Conservation (phyloP, 1,140 invertebrate genomes). For the Agrilus planipennis region DNA sequence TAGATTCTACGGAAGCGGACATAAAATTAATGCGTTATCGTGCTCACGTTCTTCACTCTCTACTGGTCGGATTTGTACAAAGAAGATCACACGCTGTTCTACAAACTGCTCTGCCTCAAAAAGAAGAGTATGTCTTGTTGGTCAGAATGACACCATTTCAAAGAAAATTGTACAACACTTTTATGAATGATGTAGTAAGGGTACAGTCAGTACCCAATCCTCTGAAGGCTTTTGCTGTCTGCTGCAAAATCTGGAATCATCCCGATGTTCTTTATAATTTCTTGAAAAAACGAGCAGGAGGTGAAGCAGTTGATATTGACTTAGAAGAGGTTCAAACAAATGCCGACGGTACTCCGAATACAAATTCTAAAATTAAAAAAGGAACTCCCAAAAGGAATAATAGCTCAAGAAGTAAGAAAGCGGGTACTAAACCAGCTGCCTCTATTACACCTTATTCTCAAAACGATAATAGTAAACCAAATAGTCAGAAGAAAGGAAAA, state of each 20-base stretch:
- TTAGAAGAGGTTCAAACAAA: slow-evolving; percentile 62
- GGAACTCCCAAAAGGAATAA: slow-evolving; percentile 20
- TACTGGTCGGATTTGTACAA: slow-evolving; percentile 87
- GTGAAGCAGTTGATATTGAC: slow-evolving; percentile 82
- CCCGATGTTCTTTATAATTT: slow-evolving; percentile 93
- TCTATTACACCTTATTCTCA: slow-evolving; percentile 54
- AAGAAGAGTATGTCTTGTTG: slow-evolving; percentile 85
- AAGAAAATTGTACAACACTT: slow-evolving; percentile 74
- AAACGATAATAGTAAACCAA: too few species aligned
- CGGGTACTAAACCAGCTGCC: slow-evolving; percentile 47
- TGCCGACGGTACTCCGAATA: slow-evolving; percentile 31
- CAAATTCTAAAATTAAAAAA: slow-evolving; percentile 19
- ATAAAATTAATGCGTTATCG: slow-evolving; percentile 80
- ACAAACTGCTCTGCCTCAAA: slow-evolving; percentile 73
- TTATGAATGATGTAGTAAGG: slow-evolving; percentile 83
- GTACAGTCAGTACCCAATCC: slow-evolving; percentile 85
- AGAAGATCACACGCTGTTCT: slow-evolving; percentile 80
- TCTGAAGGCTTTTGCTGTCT: slow-evolving; percentile 94
- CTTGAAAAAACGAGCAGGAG: slow-evolving; percentile 66
- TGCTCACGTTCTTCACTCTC: slow-evolving; percentile 79
- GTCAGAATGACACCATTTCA: slow-evolving; percentile 81
- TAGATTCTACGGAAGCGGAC: slow-evolving; percentile 83
- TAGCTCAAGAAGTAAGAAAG: too few species aligned
- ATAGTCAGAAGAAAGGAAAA: too few species aligned
- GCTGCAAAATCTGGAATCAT: slow-evolving; percentile 99